Conservation (phyloP, 2,888 invertebrate species). For the Amaurobius ferox region DNA sequence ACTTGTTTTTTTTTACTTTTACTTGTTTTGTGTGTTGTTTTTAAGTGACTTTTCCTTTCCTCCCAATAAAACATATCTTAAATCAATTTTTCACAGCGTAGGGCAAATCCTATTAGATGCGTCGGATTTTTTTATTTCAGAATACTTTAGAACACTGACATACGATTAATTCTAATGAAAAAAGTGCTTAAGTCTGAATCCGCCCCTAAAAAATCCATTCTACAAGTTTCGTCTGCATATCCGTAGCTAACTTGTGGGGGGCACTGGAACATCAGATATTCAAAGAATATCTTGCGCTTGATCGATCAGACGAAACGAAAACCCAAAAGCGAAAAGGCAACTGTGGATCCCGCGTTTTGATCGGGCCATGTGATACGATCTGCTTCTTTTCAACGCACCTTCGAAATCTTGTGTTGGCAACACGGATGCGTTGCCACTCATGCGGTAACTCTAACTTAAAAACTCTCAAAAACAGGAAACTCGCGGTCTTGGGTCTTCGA, state of each 20-base stretch:
- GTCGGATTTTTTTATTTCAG: too few species aligned
- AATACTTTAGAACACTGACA: too few species aligned
- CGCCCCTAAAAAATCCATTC: background rate
- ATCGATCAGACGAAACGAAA: background rate
- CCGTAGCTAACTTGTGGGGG: background rate
- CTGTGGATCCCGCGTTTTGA: background rate
- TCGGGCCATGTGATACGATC: background rate
- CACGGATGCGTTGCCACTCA: background rate
- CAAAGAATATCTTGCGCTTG: background rate
- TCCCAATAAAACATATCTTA: too few species aligned
- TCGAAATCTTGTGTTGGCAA: background rate
- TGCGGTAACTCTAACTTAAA: background rate
- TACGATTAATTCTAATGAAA: too few species aligned
- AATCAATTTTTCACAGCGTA: too few species aligned
- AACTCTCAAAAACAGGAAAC: background rate
- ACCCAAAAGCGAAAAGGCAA: background rate
- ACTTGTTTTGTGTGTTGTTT: too few species aligned
- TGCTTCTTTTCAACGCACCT: background rate
- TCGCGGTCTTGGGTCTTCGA: background rate
- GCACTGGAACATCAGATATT: background rate
- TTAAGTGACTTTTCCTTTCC: too few species aligned
- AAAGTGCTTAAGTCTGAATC: too few species aligned
- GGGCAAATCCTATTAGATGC: too few species aligned
- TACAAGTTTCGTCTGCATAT: background rate
- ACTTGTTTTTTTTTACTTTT: too few species aligned